Conservation (phyloP, 2,888 invertebrate species). For the Oscheius sp. region DNA sequence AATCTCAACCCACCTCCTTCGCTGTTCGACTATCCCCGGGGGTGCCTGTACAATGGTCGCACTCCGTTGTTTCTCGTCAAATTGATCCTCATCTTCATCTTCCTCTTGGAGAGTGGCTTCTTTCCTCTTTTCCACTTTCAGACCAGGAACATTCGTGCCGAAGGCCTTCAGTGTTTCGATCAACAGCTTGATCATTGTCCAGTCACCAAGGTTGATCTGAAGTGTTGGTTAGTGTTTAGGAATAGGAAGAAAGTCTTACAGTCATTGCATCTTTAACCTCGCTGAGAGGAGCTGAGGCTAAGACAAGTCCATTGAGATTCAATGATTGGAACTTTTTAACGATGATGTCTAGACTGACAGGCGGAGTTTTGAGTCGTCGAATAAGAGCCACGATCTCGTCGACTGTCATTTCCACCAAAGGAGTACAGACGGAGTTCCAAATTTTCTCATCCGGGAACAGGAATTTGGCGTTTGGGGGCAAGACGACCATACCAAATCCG, state of each 20-base stretch:
- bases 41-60: conserved; percentile 30
- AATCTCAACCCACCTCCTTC: conserved; percentile 34
- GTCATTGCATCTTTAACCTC: conserved; percentile 66
- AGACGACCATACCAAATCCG: conserved; percentile 39
- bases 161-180: conserved; percentile 69
- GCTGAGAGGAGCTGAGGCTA: conserved; percentile 75
- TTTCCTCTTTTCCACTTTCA: conserved; percentile 49
- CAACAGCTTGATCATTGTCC: conserved; percentile 70
- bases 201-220: conserved; percentile 70
- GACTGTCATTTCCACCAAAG: conserved; percentile 62
- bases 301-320: conserved; percentile 71
- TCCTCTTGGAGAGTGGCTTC: conserved; percentile 50
- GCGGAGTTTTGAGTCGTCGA: conserved; percentile 58
- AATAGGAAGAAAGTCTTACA: conserved; percentile 9
- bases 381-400: conserved; percentile 58
- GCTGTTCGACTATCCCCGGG: conserved; percentile 45
- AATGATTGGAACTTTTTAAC: conserved; percentile 43
- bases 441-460: conserved; percentile 57
- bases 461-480: conserved; percentile 58
- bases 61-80: conserved; percentile 42
- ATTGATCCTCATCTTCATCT: conserved; percentile 54
- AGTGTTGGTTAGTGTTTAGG: not conserved
- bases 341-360: conserved; percentile 49
- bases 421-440: conserved; percentile 57
- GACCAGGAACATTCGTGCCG: conserved; percentile 52